These are phyloP conservation scores for Neoscelio sp. DNA, from an alignment of 2,888 invertebrate genomes.

Conservation along the genomic window DNA sequence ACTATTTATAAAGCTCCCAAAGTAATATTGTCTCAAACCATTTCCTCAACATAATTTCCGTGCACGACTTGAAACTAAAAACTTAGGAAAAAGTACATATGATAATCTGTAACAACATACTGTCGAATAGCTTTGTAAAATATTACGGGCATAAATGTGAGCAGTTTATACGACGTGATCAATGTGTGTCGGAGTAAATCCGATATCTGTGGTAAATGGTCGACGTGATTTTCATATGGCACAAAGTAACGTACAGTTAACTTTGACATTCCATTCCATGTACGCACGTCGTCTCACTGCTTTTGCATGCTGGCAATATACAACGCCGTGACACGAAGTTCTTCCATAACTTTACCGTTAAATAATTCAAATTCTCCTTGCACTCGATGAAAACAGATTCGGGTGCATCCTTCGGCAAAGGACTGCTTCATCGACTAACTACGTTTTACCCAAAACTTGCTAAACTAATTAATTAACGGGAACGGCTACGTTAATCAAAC, in stretches of 20 bases:
- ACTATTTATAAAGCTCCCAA: too few species aligned
- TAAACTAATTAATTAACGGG: conserved; percentile 52
- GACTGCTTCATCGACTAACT: conserved; percentile 19
- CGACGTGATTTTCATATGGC: conserved; percentile 6
- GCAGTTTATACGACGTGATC: background rate
- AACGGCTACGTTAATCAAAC: conserved; percentile 50
- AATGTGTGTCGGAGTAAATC: background rate
- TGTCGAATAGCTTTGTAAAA: background rate
- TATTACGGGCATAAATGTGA: background rate
- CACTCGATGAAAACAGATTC: conserved; percentile 31
- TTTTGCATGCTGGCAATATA: conserved; percentile 15
- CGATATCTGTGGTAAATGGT: conserved; percentile 6
- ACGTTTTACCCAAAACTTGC: conserved; percentile 36
- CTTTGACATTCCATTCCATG: background rate
- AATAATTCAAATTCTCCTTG: conserved; percentile 45
- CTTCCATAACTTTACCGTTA: conserved; percentile 23
- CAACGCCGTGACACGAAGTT: conserved; percentile 20
- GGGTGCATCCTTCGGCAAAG: conserved; percentile 8
- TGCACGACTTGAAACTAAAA: too few species aligned
- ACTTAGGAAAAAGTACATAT: too few species aligned
- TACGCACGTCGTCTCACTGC: background rate
- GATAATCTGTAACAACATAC: too few species aligned
- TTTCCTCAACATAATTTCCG: too few species aligned
- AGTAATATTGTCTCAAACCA: too few species aligned
- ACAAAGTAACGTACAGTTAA: background rate